These are phyloP conservation scores for Mallotus villosus DNA, from an alignment of 2,797 vertebrate species.

Conservation along the genomic window DNA sequence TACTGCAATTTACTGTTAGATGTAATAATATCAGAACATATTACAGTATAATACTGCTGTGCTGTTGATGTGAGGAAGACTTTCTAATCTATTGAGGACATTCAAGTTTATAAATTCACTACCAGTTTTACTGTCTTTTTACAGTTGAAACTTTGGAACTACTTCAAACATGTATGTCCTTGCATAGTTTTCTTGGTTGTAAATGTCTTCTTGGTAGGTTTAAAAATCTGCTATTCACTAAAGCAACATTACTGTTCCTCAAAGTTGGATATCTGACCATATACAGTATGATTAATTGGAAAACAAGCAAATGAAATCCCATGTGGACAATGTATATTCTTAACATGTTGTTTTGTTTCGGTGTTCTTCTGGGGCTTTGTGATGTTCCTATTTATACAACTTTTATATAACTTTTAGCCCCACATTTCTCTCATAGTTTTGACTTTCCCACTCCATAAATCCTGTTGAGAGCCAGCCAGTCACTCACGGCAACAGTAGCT, in stretches of 20 bases:
- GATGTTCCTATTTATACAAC: neutral
- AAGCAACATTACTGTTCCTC: conserved; percentile 15
- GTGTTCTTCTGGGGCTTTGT: neutral
- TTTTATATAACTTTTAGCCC: neutral
- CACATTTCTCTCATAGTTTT: neutral
- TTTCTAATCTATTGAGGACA: no score
- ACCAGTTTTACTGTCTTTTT: conserved; percentile 14
- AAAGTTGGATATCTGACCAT: neutral
- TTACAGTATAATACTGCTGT: neutral
- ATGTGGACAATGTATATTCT: neutral
- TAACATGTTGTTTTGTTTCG: conserved; percentile 9
- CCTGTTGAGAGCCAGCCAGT: conserved; percentile 19
- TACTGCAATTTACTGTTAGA: neutral
- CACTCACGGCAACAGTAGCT: conserved; percentile 6
- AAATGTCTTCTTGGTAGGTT: neutral
- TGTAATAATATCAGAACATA: neutral
- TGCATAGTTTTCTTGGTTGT: conserved; percentile 4
- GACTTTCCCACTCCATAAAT: conserved; percentile 14
- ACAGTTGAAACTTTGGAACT: conserved; percentile 14
- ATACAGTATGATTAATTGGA: neutral
- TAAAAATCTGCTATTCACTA: conserved; percentile 20
- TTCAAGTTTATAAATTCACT: neutral
- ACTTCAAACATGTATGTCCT: conserved; percentile 41
- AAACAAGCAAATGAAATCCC: neutral
- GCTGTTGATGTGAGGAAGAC: neutral